phyloP scores from a whole-genome alignment of 2,113 vertebrate genomes.

The Sinocyclocheilus anophthalmus region DNA sequence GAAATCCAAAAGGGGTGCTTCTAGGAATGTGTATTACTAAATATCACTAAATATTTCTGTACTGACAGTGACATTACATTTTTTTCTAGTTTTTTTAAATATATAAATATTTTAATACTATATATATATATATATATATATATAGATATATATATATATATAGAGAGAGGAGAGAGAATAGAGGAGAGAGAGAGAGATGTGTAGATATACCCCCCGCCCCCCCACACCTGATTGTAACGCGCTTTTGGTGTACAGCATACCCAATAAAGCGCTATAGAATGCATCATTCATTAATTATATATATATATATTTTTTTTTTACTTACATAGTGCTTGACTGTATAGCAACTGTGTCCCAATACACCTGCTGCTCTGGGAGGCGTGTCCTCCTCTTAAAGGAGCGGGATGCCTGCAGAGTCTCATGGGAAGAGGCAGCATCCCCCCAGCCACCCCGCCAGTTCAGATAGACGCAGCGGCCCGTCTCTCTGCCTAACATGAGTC shows the following conservation, averaged over 20 bases:
- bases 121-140: not conserved
- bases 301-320: too few species aligned
- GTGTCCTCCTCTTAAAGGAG: conserved; percentile 83
- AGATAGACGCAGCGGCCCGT: conserved; percentile 86
- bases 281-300: too few species aligned
- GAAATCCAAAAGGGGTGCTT: not conserved
- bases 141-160: too few species aligned
- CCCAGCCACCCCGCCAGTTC: conserved; percentile 93
- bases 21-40: not conserved
- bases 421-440: conserved; percentile 87
- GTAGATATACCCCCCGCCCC: too few species aligned
- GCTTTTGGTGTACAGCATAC: too few species aligned
- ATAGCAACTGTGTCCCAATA: conserved; percentile 88
- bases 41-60: not conserved
- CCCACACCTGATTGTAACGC: too few species aligned
- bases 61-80: not conserved
- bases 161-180: too few species aligned
- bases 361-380: conserved; percentile 75
- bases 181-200: too few species aligned
- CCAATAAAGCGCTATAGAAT: too few species aligned
- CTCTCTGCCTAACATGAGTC: conserved; percentile 87
- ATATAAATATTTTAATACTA: not conserved
- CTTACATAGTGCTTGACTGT: conserved; percentile 94
- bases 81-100: too few species aligned
- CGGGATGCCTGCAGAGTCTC: conserved; percentile 88